These are phyloP conservation scores for Danio choprae DNA, from an alignment of 2,797 vertebrate genomes.

Conservation along the genomic window DNA sequence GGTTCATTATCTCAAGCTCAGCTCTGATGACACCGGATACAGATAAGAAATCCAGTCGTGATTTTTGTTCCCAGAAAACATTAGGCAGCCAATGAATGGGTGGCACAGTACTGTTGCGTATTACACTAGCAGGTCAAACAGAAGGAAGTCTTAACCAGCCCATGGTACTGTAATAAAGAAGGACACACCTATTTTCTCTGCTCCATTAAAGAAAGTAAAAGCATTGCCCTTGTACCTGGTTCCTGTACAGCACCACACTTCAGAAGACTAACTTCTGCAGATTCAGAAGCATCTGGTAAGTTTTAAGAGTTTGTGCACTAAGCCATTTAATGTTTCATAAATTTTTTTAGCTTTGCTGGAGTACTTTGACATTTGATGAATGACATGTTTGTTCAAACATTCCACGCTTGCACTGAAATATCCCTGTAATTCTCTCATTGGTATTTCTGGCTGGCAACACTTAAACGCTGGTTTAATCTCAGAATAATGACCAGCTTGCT, in stretches of 20 bases:
- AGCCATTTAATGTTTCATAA: not conserved
- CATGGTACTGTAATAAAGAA: slow-evolving; percentile 13
- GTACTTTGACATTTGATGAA: not conserved
- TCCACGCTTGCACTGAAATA: slow-evolving; percentile 1
- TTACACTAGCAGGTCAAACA: slow-evolving; percentile 5
- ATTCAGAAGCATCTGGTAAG: slow-evolving; percentile 24
- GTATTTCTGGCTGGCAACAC: not conserved
- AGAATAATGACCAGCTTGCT: slow-evolving; percentile 9
- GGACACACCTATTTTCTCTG: slow-evolving; percentile 38
- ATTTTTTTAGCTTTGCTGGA: not conserved
- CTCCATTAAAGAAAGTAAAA: not conserved
- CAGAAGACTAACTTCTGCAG: slow-evolving; percentile 11
- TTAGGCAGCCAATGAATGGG: slow-evolving; percentile 13
- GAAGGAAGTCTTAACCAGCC: slow-evolving; percentile 16
- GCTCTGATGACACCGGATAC: slow-evolving; percentile 27
- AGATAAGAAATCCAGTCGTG: slow-evolving; percentile 34
- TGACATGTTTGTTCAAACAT: slow-evolving; percentile 14
- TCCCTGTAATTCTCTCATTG: not conserved
- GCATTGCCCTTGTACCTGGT: slow-evolving; percentile 10
- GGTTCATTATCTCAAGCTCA: slow-evolving; percentile 31
- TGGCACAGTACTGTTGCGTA: not conserved
- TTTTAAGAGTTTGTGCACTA: not conserved
- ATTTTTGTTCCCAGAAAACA: slow-evolving; percentile 12
- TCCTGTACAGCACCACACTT: not conserved
- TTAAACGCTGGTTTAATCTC: slow-evolving; percentile 24